A percentile compares a stretch with the other conserved stretches of the same genome.
Conservation (phyloP, 2,113 vertebrate genomes). For the Larimichthys polyactis region DNA sequence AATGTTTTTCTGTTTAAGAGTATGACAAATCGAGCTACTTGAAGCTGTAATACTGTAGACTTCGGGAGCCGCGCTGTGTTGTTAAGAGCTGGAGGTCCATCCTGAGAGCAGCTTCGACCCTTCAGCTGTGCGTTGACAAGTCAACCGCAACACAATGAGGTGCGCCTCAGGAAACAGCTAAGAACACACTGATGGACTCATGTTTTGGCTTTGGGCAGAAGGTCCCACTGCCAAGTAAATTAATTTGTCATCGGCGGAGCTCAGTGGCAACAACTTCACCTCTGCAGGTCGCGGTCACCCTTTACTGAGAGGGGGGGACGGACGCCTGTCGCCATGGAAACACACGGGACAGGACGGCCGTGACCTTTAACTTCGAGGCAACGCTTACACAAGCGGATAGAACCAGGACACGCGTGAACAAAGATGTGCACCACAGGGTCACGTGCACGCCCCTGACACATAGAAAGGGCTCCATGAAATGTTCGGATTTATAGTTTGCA, state of each 20-base stretch:
- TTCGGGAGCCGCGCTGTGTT: background rate
- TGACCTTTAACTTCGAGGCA: slow-evolving; percentile 53
- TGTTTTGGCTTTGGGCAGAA: slow-evolving; percentile 28
- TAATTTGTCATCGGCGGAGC: slow-evolving; percentile 43
- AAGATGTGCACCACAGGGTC: background rate
- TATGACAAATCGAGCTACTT: background rate
- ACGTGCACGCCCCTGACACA: background rate
- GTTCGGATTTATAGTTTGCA: background rate
- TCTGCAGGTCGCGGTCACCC: background rate
- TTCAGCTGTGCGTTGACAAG: slow-evolving; percentile 2
- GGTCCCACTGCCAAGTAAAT: slow-evolving; percentile 4
- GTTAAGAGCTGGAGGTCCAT: background rate
- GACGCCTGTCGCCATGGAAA: slow-evolving; percentile 45
- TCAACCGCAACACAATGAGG: slow-evolving; percentile 21
- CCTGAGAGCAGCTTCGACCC: slow-evolving; percentile 4
- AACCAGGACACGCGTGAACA: background rate
- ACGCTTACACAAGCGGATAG: slow-evolving; percentile 20
- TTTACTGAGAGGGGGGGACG: background rate
- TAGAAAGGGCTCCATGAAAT: background rate
- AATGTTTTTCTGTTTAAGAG: background rate
- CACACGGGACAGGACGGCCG: background rate
- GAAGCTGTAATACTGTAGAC: background rate
- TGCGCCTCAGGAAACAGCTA: slow-evolving; percentile 75
- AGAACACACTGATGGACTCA: slow-evolving; percentile 55
- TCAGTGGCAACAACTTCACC: slow-evolving; percentile 20